Evolutionary conservation across 1,140 invertebrate species (phyloP).

Genomic region (Apocrypta bakeri): DNA sequence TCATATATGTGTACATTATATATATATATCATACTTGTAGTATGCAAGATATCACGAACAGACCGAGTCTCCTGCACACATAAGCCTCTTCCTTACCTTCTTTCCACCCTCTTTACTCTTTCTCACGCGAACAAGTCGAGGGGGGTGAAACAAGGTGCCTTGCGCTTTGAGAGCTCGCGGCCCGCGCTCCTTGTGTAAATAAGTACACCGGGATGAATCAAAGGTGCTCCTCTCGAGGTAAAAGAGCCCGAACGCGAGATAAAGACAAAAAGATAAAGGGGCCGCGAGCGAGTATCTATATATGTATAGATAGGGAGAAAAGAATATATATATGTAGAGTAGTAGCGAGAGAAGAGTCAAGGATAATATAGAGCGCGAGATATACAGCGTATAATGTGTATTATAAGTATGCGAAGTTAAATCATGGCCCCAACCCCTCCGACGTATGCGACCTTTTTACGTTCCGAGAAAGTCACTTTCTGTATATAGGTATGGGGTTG

Average conservation of each 20-base stretch:
- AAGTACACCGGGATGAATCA: constrained; percentile 38
- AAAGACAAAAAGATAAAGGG: constrained; percentile 29
- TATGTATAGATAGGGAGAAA: neutral
- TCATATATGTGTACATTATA: too few relatives aligned
- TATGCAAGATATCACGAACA: neutral
- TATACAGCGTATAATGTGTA: constrained; percentile 1
- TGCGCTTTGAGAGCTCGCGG: constrained; percentile 39
- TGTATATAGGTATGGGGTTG: neutral
- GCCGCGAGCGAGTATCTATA: neutral
- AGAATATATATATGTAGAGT: neutral
- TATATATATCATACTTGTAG: too few relatives aligned
- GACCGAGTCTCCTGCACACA: neutral
- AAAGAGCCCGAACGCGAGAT: constrained; percentile 32
- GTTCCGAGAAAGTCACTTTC: too few relatives aligned
- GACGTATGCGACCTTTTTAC: neutral
- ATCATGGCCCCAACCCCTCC: neutral
- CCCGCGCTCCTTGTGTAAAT: constrained; percentile 39
- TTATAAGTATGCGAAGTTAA: neutral
- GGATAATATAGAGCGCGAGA: neutral
- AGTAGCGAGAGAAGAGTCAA: neutral
- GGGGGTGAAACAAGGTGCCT: too few relatives aligned
- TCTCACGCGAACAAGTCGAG: neutral
- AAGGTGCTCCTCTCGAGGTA: constrained; percentile 23
- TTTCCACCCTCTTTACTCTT: too few relatives aligned
- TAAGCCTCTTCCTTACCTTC: neutral